Conservation (phyloP, 1,140 invertebrate genomes). For the Coelopa frigida region DNA sequence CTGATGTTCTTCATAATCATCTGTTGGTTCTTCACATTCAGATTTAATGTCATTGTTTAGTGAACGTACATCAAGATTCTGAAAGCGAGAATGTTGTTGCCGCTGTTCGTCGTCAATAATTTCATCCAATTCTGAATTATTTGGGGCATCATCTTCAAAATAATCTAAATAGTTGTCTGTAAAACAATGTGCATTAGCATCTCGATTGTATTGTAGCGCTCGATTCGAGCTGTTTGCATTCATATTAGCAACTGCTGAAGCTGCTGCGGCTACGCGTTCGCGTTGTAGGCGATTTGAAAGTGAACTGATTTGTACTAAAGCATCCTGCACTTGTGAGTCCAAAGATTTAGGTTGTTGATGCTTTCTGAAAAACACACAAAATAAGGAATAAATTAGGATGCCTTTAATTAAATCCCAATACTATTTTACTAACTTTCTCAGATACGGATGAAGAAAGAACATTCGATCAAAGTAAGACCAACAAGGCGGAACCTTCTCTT, state of each 20-base stretch:
- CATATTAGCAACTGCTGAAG: conserved; percentile 12
- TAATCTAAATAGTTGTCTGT: conserved; percentile 34
- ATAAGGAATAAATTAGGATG: background rate
- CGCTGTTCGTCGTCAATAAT: conserved; percentile 33
- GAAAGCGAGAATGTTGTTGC: background rate
- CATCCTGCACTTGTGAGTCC: conserved; percentile 38
- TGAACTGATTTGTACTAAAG: conserved; percentile 31
- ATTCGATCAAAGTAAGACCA: conserved; percentile 43
- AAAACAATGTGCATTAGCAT: too few relatives aligned
- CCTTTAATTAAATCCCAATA: conserved; percentile 4
- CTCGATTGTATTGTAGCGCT: too few relatives aligned
- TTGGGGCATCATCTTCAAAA: conserved; percentile 31
- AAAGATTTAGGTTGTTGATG: conserved; percentile 36
- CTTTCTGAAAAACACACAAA: conserved; percentile 15
- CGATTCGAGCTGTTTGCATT: background rate
- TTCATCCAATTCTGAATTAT: conserved; percentile 32
- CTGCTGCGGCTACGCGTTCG: conserved; percentile 21
- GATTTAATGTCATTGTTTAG: conserved; percentile 37
- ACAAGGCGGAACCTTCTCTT: conserved; percentile 39
- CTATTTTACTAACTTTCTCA: conserved; percentile 25
- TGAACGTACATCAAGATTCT: background rate
- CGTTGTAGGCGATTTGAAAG: conserved; percentile 35
- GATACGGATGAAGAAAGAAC: conserved; percentile 39
- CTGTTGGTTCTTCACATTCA: conserved; percentile 33
- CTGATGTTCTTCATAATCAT: conserved; percentile 24